Conservation (phyloP, 2,797 vertebrate genomes). For the Dipus sagitta region DNA sequence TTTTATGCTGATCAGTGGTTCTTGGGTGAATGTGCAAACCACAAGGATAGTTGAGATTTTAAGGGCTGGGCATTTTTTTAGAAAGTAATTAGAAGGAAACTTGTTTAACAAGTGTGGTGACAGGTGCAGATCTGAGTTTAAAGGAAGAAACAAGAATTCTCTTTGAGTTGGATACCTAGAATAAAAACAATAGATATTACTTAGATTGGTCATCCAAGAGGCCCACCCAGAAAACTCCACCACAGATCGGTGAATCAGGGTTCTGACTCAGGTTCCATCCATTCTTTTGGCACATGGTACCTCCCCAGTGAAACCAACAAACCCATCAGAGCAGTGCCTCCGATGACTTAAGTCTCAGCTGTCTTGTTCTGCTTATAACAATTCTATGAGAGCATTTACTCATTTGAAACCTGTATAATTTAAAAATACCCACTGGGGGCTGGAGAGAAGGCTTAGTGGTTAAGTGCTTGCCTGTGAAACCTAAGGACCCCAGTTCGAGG, state of each 20-base stretch:
- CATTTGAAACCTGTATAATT: slow-evolving; percentile 32
- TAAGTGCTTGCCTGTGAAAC: too few relatives aligned
- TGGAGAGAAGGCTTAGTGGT: too few relatives aligned
- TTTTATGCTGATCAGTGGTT: slow-evolving; percentile 66
- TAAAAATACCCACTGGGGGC: slow-evolving; percentile 4
- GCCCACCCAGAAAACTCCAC: slow-evolving; percentile 62
- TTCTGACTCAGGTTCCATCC: slow-evolving; percentile 68
- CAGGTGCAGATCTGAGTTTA: slow-evolving; percentile 53
- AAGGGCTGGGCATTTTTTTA: slow-evolving; percentile 69
- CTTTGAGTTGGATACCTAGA: slow-evolving; percentile 80
- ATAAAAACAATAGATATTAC: slow-evolving; percentile 70
- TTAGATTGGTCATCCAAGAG: slow-evolving; percentile 62
- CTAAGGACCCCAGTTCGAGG: too few relatives aligned
- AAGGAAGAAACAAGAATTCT: slow-evolving; percentile 77
- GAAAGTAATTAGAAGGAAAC: slow-evolving; percentile 74
- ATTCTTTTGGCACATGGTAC: neutral
- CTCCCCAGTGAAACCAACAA: slow-evolving; percentile 53
- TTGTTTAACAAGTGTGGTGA: slow-evolving; percentile 80
- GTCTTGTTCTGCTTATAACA: neutral
- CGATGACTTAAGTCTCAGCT: slow-evolving; percentile 1
- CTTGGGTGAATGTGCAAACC: slow-evolving; percentile 69
- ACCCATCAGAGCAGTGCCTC: neutral
- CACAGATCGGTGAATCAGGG: slow-evolving; percentile 65
- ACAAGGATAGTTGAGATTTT: slow-evolving; percentile 67
- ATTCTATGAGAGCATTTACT: slow-evolving; percentile 24